These are phyloP conservation scores for Geodia barretti DNA, from an alignment of 37 sponge, comb jelly and placozoan genomes.

Conservation along the genomic window DNA sequence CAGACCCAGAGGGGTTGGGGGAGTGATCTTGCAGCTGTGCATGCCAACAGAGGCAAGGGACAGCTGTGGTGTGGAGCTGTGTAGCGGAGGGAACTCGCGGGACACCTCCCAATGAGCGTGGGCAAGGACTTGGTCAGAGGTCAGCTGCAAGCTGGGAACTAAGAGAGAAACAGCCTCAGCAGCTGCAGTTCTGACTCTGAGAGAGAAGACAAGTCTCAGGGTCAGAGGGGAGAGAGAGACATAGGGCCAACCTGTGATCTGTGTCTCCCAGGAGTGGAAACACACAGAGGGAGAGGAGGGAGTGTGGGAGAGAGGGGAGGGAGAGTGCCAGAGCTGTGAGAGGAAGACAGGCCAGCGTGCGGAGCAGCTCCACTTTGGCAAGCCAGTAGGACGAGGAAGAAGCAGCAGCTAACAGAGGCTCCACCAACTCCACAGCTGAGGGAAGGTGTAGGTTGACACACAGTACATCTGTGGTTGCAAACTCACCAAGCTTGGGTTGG, in stretches of 20 bases:
- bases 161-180: slow-evolving; percentile 28
- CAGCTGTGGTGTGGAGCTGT: slow-evolving; percentile 8
- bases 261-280: slow-evolving; percentile 44
- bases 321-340: slow-evolving; percentile 33
- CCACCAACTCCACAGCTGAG: background rate
- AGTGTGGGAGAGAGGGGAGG: slow-evolving; percentile 11
- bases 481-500: slow-evolving; percentile 8
- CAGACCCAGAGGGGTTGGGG: slow-evolving; percentile 30
- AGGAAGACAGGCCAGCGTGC: slow-evolving; percentile 45
- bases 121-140: slow-evolving; percentile 3
- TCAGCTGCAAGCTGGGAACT: slow-evolving; percentile 27
- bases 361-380: slow-evolving; percentile 66
- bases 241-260: slow-evolving; percentile 44
- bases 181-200: slow-evolving; percentile 43
- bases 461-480: too few species aligned
- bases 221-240: background rate
- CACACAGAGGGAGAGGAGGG: slow-evolving; percentile 21
- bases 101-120: slow-evolving; percentile 21
- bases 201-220: background rate
- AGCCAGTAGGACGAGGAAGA: slow-evolving; percentile 58
- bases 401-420: background rate
- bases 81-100: slow-evolving; percentile 19
- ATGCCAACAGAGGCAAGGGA: slow-evolving; percentile 41
- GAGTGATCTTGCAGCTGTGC: slow-evolving; percentile 7
- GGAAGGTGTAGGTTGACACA: too few species aligned